phyloP scores from a whole-genome alignment of 2,888 invertebrate species.

The Lasioglossum villosulum region DNA sequence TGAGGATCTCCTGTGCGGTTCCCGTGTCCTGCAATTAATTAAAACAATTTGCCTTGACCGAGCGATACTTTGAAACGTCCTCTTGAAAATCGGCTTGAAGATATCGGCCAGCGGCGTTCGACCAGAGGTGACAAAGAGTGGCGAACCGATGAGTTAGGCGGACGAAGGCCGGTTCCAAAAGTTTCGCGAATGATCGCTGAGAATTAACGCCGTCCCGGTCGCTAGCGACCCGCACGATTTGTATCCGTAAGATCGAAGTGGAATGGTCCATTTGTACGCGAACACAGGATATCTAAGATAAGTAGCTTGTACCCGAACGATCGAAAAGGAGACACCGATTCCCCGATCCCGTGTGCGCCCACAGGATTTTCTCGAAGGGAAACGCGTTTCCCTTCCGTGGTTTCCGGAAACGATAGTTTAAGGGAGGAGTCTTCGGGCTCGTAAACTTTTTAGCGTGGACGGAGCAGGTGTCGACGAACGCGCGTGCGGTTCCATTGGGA shows the following conservation, averaged over 20 bases:
- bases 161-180: not conserved
- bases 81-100: not conserved
- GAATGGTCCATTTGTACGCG: not conserved
- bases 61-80: no score
- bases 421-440: conserved; percentile 13
- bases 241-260: conserved; percentile 31
- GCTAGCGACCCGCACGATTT: conserved; percentile 30
- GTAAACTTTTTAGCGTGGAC: not conserved
- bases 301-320: not conserved
- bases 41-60: no score
- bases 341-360: not conserved
- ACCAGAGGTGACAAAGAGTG: not conserved
- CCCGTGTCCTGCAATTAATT: no score
- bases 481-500: conserved; percentile 10
- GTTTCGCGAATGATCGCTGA: conserved; percentile 3
- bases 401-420: not conserved
- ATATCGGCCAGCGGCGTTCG: not conserved
- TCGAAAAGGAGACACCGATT: not conserved
- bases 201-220: conserved; percentile 35
- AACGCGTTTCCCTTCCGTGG: not conserved
- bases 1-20: no score
- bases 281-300: not conserved
- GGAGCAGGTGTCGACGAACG: not conserved
- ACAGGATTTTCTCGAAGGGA: not conserved
- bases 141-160: not conserved